phyloP scores from a whole-genome alignment of 30 jellyfish, hydroid and myxozoan species.

The Catostylus mosaicus region DNA sequence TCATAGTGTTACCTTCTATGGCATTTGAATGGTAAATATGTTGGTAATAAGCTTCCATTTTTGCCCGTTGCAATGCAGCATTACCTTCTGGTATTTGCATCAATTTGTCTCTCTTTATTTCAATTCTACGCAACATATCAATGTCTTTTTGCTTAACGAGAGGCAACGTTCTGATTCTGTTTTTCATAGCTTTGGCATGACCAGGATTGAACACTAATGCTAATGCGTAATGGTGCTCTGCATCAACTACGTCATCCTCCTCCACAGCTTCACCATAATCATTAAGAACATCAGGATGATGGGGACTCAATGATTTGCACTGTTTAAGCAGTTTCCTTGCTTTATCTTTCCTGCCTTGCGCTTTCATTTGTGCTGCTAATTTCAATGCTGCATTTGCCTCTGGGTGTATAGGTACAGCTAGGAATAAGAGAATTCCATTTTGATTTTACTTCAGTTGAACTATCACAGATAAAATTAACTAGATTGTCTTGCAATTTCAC shows the following conservation, averaged over 20 bases:
- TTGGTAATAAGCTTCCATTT: conserved; percentile 86
- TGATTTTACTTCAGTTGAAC: neutral
- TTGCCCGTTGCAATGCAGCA: conserved; percentile 90
- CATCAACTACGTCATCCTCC: conserved; percentile 81
- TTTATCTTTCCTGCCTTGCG: conserved; percentile 79
- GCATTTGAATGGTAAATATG: conserved; percentile 95
- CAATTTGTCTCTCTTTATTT: conserved; percentile 82
- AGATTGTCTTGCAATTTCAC: too few species aligned
- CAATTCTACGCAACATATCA: conserved; percentile 87
- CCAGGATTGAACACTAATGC: conserved; percentile 91
- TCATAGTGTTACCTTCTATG: conserved; percentile 98
- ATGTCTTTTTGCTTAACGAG: conserved; percentile 81
- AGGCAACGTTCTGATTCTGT: conserved; percentile 80
- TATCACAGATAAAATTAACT: neutral
- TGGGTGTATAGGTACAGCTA: conserved; percentile 74
- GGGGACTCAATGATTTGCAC: conserved; percentile 90
- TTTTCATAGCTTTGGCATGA: conserved; percentile 73
- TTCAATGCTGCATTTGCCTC: conserved; percentile 67
- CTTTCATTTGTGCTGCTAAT: conserved; percentile 80
- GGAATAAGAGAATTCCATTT: neutral
- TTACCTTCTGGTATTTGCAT: conserved; percentile 96
- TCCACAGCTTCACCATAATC: conserved; percentile 92
- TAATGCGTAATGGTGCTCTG: conserved; percentile 96
- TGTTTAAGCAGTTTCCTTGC: conserved; percentile 83
- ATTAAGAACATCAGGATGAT: conserved; percentile 92